Base-by-base conservation (phyloP, 2,888 invertebrate genomes). In the Latrodectus elegans region DNA sequence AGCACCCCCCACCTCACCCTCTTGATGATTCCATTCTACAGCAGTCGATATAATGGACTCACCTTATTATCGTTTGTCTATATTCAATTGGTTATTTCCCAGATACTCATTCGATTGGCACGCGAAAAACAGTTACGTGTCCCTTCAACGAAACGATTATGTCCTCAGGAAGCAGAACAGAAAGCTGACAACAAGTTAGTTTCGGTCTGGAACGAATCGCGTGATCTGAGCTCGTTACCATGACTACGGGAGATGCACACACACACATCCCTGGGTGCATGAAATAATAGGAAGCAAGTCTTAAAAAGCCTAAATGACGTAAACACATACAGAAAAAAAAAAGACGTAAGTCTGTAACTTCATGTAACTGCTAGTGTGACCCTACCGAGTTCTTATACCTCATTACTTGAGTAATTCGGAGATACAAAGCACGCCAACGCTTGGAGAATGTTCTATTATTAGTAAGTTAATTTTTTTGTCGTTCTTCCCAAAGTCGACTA, bases 11-110 rank as follows among this genome's bases (percentile, higher is more conserved):
- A 1, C 38, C 38, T 38, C 38, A 38, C 38, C 38, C 38, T 38
- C 38, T 38, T 60, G n/a, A 60, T n/a, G 60, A 74, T 10, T 55
- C 15, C 55, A 9, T 51, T 26, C 67, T 53, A 68, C 26, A 53
- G 68, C 68, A 26, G 68, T 15, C 65, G 52, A 74, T 6, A 38
- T 84, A 72, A 77, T 77, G 72, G 77, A 84, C 71, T 84, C 71
- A 76, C 64, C 76, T 71, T 67, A 84, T 84, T 84, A 81, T 74
- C 67, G 77, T 77, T 84, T 84, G 77, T 77, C 84, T 65, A 76
- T 84, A 77, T 72, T 84, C 77, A 84, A 72, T 84, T 84, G 82
- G 67, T 74, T 68, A 68, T 82, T 74, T 82, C 60, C 71, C 11
- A 17, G 71, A 14, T 70, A 60, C 79, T 55, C 79, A 55, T 70